These are phyloP conservation scores for Campylomormyrus tamandua DNA, from an alignment of 2,113 vertebrate species.

Conservation along the genomic window DNA sequence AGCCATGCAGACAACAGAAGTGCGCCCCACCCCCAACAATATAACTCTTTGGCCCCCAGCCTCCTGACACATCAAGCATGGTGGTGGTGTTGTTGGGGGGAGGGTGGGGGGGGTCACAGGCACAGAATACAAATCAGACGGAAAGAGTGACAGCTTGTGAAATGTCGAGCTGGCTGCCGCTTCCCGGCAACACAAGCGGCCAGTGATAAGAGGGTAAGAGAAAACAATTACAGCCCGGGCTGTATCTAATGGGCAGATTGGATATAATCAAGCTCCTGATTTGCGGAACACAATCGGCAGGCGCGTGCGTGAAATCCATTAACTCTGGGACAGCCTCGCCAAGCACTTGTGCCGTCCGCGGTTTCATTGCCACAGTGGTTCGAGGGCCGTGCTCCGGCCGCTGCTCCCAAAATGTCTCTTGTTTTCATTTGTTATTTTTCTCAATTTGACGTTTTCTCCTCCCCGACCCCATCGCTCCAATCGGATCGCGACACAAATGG, in stretches of 20 bases:
- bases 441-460: background rate
- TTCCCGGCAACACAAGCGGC: conserved; percentile 37
- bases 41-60: conserved; percentile 11
- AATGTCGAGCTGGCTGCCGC: conserved; percentile 27
- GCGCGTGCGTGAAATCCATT: conserved; percentile 34
- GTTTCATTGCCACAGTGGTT: conserved; percentile 21
- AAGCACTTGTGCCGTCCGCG: conserved; percentile 21
- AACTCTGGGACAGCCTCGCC: conserved; percentile 22
- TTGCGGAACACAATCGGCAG: conserved; percentile 10
- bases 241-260: conserved; percentile 40
- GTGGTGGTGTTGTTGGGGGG: background rate
- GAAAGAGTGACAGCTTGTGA: conserved; percentile 52
- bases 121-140: conserved; percentile 52
- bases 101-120: background rate
- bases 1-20: conserved; percentile 35
- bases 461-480: background rate
- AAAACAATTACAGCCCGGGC: conserved; percentile 35
- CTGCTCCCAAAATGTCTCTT: conserved; percentile 20
- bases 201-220: conserved; percentile 29
- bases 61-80: conserved; percentile 9
- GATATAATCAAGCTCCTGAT: conserved; percentile 33
- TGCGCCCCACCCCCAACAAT: background rate
- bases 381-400: background rate
- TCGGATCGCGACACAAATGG: background rate
- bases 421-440: conserved; percentile 3